These are phyloP conservation scores for Brienomyrus longianalis DNA, from an alignment of 2,113 vertebrate species.

Conservation along the genomic window DNA sequence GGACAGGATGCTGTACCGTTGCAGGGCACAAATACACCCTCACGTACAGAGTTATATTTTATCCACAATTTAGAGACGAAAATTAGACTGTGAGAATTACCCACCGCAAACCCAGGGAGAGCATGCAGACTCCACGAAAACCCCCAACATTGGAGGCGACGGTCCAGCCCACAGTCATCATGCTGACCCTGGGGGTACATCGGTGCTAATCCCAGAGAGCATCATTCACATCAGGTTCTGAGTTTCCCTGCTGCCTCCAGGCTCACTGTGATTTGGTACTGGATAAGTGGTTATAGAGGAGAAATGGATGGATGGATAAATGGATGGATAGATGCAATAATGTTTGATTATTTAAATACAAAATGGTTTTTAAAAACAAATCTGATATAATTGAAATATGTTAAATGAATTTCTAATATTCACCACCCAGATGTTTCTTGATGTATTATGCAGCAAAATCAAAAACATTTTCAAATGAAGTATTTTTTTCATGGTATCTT, in stretches of 20 bases:
- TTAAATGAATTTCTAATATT: background rate
- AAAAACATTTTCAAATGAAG: background rate
- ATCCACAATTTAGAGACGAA: background rate
- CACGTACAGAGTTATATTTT: background rate
- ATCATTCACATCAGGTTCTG: background rate
- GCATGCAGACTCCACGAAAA: background rate
- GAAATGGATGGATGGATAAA: background rate
- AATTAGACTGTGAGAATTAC: background rate
- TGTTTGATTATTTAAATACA: background rate
- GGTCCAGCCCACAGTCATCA: background rate
- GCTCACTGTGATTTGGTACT: background rate
- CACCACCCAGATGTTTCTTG: background rate
- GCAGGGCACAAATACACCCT: background rate
- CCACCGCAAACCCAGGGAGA: background rate
- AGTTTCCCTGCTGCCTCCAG: background rate
- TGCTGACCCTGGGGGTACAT: background rate
- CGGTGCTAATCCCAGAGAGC: background rate
- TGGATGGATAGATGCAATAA: background rate
- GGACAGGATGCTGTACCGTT: background rate
- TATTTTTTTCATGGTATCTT: background rate
- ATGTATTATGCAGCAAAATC: background rate
- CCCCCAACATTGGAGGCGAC: background rate
- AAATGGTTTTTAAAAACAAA: background rate
- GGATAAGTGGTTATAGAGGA: background rate
- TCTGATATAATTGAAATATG: background rate